Conservation (phyloP, 2,888 invertebrate genomes). For the Serrognathus titanus region DNA sequence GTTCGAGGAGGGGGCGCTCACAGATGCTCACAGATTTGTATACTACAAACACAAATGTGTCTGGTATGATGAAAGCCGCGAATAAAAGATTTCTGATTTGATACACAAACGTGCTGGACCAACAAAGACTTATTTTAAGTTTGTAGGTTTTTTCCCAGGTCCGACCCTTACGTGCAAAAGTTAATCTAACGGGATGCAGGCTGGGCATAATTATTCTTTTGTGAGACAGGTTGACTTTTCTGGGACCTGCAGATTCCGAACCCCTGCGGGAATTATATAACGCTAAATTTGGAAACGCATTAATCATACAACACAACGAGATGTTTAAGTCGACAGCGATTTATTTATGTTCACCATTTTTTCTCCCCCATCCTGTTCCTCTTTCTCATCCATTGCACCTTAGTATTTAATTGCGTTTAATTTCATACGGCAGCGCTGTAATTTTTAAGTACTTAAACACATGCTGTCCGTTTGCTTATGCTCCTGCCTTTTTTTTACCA, state of each 20-base stretch:
- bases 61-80: constrained; percentile 32
- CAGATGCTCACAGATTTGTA: neutral
- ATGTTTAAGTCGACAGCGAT: constrained; percentile 22
- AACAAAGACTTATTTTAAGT: constrained; percentile 3
- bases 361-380: too few species aligned
- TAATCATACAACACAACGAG: constrained; percentile 33
- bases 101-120: neutral
- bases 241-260: constrained; percentile 21
- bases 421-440: too few species aligned
- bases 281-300: constrained; percentile 29
- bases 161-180: constrained; percentile 29
- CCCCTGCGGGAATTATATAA: constrained; percentile 33
- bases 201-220: constrained; percentile 31
- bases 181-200: constrained; percentile 33
- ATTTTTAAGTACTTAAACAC: too few species aligned
- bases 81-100: constrained; percentile 25
- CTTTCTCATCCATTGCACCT: too few species aligned
- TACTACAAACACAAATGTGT: neutral
- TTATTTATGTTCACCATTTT: neutral
- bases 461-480: too few species aligned
- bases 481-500: too few species aligned
- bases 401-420: too few species aligned
- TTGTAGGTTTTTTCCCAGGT: constrained; percentile 19
- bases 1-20: neutral
- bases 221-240: constrained; percentile 31